These are phyloP conservation scores for Fukomys damarensis DNA, from an alignment of 2,113 vertebrate species.

Conservation along the genomic window DNA sequence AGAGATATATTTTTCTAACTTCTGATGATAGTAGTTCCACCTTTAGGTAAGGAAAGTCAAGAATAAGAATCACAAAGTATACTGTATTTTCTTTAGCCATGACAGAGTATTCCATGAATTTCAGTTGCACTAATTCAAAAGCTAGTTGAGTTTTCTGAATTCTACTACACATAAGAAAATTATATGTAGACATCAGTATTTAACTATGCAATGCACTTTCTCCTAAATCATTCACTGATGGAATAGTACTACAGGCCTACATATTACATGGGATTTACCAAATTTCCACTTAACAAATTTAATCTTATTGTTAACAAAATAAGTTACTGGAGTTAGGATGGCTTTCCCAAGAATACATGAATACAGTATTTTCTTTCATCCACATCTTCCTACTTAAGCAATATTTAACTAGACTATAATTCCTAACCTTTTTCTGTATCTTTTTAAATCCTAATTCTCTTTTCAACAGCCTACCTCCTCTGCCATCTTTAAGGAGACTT, in stretches of 20 bases:
- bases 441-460: constrained; percentile 36
- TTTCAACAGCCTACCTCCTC: neutral
- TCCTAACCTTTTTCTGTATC: neutral
- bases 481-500: neutral
- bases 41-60: neutral
- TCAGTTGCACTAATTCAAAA: constrained; percentile 37
- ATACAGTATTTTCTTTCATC: neutral
- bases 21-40: neutral
- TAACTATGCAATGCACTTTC: constrained; percentile 23
- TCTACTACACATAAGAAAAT: neutral
- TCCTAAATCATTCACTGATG: constrained; percentile 23
- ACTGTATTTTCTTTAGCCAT: neutral
- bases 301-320: constrained; percentile 41
- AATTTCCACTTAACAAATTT: constrained; percentile 8
- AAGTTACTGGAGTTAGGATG: neutral
- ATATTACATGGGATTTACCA: constrained; percentile 17
- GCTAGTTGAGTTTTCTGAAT: neutral
- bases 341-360: neutral
- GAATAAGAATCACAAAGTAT: constrained; percentile 46
- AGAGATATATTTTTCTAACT: neutral
- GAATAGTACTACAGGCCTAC: neutral
- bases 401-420: neutral
- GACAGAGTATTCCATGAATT: constrained; percentile 27
- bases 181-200: neutral
- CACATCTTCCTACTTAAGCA: neutral